Evolutionary conservation across 2,113 vertebrate genomes (phyloP).

Genomic region (Bombycilla garrulus): DNA sequence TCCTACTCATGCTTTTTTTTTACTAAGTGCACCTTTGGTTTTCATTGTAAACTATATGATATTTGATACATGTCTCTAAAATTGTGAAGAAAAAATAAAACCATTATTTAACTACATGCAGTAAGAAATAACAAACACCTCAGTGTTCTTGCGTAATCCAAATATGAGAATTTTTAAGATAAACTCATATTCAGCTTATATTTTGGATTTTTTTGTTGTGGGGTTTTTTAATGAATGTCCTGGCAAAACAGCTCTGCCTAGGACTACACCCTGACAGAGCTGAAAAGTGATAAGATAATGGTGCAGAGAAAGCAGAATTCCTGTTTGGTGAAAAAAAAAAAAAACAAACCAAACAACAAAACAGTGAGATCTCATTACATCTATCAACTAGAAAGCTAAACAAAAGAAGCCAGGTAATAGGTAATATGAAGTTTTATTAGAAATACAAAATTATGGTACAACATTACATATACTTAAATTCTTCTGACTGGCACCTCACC

Average conservation of each 20-base stretch:
- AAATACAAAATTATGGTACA: not conserved
- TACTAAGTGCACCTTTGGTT: not conserved
- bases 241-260: not conserved
- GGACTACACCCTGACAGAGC: not conserved
- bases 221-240: not conserved
- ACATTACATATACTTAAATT: not conserved
- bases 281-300: not conserved
- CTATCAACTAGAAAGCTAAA: not conserved
- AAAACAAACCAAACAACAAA: no score
- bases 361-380: no score
- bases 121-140: no score
- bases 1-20: not conserved
- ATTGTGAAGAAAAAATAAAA: not conserved
- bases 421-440: not conserved
- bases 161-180: not conserved
- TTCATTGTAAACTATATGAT: not conserved
- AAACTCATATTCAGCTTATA: not conserved
- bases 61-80: not conserved
- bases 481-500: not conserved
- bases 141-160: not conserved
- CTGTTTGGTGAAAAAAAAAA: not conserved
- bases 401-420: not conserved
- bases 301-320: not conserved
- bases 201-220: not conserved
- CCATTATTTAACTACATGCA: not conserved